Evolutionary conservation across 2,797 vertebrate species (phyloP).

Genomic region (Lycodopsis pacificus): DNA sequence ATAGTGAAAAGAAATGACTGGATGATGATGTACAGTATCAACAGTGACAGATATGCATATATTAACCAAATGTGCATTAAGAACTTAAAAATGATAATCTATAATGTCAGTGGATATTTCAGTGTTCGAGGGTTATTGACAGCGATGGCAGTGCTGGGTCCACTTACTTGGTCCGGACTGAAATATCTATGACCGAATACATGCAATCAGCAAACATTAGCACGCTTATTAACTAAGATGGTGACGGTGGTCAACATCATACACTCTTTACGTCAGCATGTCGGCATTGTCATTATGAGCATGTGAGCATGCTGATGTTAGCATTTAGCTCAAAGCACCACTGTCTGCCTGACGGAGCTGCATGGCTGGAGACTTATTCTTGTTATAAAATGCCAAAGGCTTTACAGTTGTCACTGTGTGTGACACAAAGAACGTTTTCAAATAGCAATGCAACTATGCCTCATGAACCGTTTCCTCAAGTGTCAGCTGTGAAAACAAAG

Average conservation of each 20-base stretch:
- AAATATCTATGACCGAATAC: neutral
- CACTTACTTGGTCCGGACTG: too few relatives aligned
- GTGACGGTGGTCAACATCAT: neutral
- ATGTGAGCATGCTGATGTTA: neutral
- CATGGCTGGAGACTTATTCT: neutral
- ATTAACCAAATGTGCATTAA: too few relatives aligned
- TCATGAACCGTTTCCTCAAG: neutral
- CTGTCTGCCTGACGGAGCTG: neutral
- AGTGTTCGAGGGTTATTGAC: too few relatives aligned
- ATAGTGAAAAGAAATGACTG: too few relatives aligned
- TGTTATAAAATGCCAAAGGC: neutral
- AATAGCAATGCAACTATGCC: constrained; percentile 16
- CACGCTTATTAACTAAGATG: neutral
- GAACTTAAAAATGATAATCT: too few relatives aligned
- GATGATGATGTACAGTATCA: too few relatives aligned
- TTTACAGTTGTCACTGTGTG: neutral
- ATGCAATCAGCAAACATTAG: neutral
- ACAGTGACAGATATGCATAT: too few relatives aligned
- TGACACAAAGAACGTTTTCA: constrained; percentile 8
- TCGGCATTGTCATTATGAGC: neutral
- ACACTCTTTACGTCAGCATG: neutral
- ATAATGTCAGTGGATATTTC: too few relatives aligned
- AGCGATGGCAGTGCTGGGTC: too few relatives aligned
- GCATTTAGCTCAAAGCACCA: neutral
- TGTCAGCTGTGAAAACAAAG: constrained; percentile 25